Evolutionary conservation across 2,888 invertebrate species (phyloP).

Genomic region (Atrina japonica): DNA sequence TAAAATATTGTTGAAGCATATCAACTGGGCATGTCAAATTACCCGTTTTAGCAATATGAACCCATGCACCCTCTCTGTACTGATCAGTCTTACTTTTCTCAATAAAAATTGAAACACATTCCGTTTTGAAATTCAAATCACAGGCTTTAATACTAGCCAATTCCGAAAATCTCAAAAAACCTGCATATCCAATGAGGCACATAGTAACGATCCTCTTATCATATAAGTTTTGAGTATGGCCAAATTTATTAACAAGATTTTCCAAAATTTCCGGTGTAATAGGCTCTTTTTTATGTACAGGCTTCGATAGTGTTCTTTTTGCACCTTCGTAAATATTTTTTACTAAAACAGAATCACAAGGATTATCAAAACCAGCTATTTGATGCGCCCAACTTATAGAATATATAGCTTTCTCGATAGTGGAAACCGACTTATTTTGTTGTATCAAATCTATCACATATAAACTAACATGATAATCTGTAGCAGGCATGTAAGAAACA

Average conservation of each 20-base stretch:
- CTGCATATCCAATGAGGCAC: constrained; percentile 25
- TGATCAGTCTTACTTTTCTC: constrained; percentile 51
- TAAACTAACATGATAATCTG: constrained; percentile 18
- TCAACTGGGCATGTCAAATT: constrained; percentile 44
- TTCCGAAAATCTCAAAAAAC: constrained; percentile 26
- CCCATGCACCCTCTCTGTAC: constrained; percentile 39
- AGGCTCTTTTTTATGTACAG: constrained; percentile 10
- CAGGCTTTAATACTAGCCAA: constrained; percentile 3
- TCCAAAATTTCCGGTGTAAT: constrained; percentile 13
- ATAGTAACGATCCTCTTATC: constrained; percentile 25
- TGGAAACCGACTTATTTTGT: neutral
- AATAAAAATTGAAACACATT: constrained; percentile 40
- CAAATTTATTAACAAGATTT: constrained; percentile 1
- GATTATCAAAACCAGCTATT: constrained; percentile 12
- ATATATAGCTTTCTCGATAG: constrained; percentile 12
- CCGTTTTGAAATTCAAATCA: constrained; percentile 31
- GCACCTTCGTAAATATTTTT: constrained; percentile 17
- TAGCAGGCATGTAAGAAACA: constrained; percentile 1
- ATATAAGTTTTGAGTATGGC: neutral
- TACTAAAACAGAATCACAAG: constrained; percentile 3
- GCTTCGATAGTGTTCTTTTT: constrained; percentile 4
- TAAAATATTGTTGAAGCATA: constrained; percentile 44
- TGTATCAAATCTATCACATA: constrained; percentile 17
- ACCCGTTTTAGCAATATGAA: constrained; percentile 43
- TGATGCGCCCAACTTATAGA: constrained; percentile 18